Percentiles rank a stretch among this genome's conserved stretches.
Evolutionary conservation across 2,888 invertebrate species (phyloP).

Genomic region (Polyploca ridens): DNA sequence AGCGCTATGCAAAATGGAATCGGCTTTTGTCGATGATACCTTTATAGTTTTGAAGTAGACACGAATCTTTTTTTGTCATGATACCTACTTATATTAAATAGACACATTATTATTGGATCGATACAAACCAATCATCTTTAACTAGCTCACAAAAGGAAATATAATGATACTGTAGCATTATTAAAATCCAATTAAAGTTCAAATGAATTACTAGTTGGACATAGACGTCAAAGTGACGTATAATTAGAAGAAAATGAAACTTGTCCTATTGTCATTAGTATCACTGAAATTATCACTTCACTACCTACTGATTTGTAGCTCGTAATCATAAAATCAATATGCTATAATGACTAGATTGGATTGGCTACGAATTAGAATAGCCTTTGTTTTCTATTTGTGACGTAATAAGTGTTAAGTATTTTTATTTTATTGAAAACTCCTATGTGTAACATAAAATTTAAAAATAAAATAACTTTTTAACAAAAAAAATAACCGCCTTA

Average conservation of each 20-base stretch:
- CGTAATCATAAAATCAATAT: conserved; percentile 36
- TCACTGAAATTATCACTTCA: conserved; percentile 38
- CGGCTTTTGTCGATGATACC: no score
- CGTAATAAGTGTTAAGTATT: no score
- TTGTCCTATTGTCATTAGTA: conserved; percentile 25
- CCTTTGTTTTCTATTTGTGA: neutral
- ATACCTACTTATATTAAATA: neutral
- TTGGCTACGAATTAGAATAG: neutral
- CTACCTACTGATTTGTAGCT: conserved; percentile 24
- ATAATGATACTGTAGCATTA: conserved; percentile 13
- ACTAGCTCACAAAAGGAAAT: neutral
- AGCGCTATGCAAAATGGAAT: no score
- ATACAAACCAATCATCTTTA: neutral
- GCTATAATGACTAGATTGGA: conserved; percentile 16
- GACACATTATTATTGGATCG: neutral
- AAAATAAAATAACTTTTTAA: no score
- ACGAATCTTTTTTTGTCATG: no score
- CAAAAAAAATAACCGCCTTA: no score
- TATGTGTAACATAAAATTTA: no score
- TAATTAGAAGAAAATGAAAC: conserved; percentile 27
- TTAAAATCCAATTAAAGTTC: conserved; percentile 35
- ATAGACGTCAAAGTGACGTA: conserved; percentile 26
- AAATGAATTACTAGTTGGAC: conserved; percentile 21
- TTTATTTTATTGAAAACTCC: no score
- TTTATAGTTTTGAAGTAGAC: no score